Percentiles rank a stretch among this genome's conserved stretches.
These are phyloP conservation scores for Linepithema humile DNA, from an alignment of 1,140 invertebrate species.

Conservation along the genomic window DNA sequence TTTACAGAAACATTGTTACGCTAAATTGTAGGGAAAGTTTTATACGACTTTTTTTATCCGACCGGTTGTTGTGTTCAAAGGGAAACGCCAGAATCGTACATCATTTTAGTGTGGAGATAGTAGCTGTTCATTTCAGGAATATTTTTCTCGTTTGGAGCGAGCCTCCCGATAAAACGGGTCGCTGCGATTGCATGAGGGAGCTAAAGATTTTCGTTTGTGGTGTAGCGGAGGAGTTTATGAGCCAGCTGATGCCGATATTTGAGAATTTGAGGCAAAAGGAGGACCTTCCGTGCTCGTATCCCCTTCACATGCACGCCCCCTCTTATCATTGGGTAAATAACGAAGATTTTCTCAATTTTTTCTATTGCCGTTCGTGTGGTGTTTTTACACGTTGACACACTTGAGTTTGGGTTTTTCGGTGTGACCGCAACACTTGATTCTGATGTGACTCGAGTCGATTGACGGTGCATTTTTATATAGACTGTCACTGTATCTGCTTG, in stretches of 20 bases:
- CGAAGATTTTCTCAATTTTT: conserved; percentile 73
- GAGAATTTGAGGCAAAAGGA: conserved; percentile 94
- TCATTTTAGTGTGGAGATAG: conserved; percentile 27
- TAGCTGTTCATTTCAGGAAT: conserved; percentile 30
- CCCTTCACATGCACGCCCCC: conserved; percentile 90
- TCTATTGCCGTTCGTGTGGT: conserved; percentile 67
- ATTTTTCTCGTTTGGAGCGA: neutral
- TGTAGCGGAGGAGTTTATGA: conserved; percentile 96
- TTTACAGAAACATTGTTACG: neutral
- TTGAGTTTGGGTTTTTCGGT: conserved; percentile 43
- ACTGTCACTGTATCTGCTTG: conserved; percentile 29
- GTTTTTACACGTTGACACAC: conserved; percentile 25
- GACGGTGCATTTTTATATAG: conserved; percentile 30
- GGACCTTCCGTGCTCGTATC: conserved; percentile 94
- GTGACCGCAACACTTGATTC: neutral
- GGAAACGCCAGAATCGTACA: neutral
- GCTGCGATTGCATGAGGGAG: conserved; percentile 31
- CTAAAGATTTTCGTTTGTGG: conserved; percentile 82
- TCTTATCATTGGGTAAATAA: conserved; percentile 89
- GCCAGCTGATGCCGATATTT: conserved; percentile 96
- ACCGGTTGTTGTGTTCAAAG: neutral
- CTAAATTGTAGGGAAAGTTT: neutral
- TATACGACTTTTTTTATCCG: conserved; percentile 76
- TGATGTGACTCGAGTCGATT: conserved; percentile 3
- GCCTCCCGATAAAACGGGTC: conserved; percentile 1